Percentiles rank a stretch among this genome's conserved stretches.
Conservation (phyloP, 2,113 vertebrate genomes). For the Notarius quadriscutis region DNA sequence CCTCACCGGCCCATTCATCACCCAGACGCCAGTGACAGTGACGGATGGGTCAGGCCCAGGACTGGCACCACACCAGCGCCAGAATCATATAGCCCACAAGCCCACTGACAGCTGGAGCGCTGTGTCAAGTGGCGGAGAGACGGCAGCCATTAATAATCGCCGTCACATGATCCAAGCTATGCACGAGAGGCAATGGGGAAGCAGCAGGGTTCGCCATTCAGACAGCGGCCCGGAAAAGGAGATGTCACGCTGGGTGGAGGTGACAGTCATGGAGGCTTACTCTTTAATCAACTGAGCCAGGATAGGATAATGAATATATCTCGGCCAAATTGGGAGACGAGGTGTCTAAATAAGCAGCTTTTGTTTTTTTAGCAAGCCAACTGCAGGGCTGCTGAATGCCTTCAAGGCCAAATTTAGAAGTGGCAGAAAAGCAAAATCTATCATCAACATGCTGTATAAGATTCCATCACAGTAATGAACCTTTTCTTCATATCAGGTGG, state of each 20-base stretch:
- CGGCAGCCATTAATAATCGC: constrained; percentile 99
- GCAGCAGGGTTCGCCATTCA: constrained; percentile 52
- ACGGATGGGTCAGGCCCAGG: constrained; percentile 89
- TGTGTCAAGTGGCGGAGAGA: constrained; percentile 97
- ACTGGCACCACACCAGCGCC: constrained; percentile 90
- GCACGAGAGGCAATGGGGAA: constrained; percentile 33
- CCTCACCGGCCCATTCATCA: constrained; percentile 89
- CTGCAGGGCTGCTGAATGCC: constrained; percentile 34
- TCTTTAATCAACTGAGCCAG: constrained; percentile 89
- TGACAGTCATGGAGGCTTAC: constrained; percentile 80
- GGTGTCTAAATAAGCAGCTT: constrained; percentile 59
- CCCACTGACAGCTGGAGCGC: constrained; percentile 98
- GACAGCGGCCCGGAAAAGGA: constrained; percentile 82
- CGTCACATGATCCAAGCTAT: constrained; percentile 83
- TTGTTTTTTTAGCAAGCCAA: constrained; percentile 60
- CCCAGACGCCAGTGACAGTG: constrained; percentile 90
- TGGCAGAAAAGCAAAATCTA: neutral
- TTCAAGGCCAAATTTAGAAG: neutral
- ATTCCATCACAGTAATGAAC: neutral
- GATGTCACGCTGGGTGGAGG: constrained; percentile 83
- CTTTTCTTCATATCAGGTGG: constrained; percentile 40
- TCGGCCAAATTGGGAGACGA: constrained; percentile 62
- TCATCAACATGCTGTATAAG: neutral
- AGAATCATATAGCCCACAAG: constrained; percentile 89
- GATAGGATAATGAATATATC: constrained; percentile 88